These are phyloP conservation scores for Neoarius graeffei DNA, from an alignment of 2,113 vertebrate species.

Conservation along the genomic window DNA sequence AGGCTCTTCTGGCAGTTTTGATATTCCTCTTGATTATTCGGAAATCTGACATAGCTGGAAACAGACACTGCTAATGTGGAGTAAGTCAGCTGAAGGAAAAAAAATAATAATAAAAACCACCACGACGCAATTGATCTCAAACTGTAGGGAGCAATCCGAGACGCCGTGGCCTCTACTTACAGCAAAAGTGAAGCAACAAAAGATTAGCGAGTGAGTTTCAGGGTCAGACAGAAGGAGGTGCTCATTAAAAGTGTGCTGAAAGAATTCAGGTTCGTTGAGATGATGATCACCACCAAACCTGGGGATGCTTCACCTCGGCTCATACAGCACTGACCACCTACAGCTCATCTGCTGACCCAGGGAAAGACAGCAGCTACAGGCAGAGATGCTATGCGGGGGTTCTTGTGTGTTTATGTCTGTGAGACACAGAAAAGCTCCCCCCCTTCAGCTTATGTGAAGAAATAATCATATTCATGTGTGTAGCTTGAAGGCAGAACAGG, in stretches of 20 bases:
- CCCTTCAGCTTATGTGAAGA: background rate
- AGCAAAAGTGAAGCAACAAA: constrained; percentile 12
- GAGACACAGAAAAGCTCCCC: background rate
- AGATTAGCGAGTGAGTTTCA: constrained; percentile 18
- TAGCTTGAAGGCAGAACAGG: constrained; percentile 13
- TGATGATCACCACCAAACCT: constrained; percentile 47
- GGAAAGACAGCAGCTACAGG: constrained; percentile 2
- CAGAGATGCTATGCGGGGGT: background rate
- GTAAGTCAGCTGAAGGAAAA: background rate
- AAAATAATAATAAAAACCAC: background rate
- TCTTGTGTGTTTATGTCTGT: background rate
- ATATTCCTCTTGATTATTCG: constrained; percentile 6
- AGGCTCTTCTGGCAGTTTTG: constrained; percentile 3
- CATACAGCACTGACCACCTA: constrained; percentile 14
- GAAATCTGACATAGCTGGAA: constrained; percentile 12
- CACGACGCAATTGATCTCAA: background rate
- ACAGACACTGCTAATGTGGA: background rate
- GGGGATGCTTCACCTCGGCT: constrained; percentile 20
- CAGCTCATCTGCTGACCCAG: constrained; percentile 21
- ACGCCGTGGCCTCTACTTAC: constrained; percentile 7
- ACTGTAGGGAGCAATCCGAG: constrained; percentile 11
- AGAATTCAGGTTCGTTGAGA: constrained; percentile 37
- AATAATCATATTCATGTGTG: constrained; percentile 16
- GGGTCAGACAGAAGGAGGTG: constrained; percentile 46
- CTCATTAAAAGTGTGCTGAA: constrained; percentile 46